Conservation (phyloP, 2,797 vertebrate genomes). For the Leuciscus waleckii region DNA sequence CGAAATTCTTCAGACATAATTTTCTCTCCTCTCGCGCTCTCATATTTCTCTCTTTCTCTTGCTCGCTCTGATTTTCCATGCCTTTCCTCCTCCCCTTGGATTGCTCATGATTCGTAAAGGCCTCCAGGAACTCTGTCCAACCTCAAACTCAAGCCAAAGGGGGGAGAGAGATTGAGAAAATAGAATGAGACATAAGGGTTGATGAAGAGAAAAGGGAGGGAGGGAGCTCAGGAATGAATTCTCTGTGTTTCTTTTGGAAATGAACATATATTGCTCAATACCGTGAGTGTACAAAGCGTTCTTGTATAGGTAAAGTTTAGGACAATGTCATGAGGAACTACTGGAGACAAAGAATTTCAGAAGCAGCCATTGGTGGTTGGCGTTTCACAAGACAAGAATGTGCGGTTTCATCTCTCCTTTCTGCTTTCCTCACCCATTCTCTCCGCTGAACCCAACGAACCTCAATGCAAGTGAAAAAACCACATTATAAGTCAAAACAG, state of each 20-base stretch:
- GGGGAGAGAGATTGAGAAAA: slow-evolving; percentile 40
- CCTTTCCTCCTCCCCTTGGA: slow-evolving; percentile 49
- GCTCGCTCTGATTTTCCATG: slow-evolving; percentile 52
- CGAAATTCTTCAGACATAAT: slow-evolving; percentile 10
- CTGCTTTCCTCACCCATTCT: slow-evolving; percentile 52
- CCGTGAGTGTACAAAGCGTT: slow-evolving; percentile 32
- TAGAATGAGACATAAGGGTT: slow-evolving; percentile 37
- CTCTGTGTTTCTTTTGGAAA: slow-evolving; percentile 81
- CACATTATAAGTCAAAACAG: slow-evolving; percentile 45
- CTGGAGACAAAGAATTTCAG: slow-evolving; percentile 69
- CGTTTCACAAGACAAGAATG: slow-evolving; percentile 80
- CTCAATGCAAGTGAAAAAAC: slow-evolving; percentile 24
- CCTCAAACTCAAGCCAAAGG: slow-evolving; percentile 40
- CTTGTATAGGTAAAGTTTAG: slow-evolving; percentile 19
- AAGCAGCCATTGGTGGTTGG: slow-evolving; percentile 75
- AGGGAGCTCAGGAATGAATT: slow-evolving; percentile 75
- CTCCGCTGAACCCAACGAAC: slow-evolving; percentile 57
- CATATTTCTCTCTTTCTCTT: slow-evolving; percentile 20
- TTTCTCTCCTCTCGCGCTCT: slow-evolving; percentile 18
- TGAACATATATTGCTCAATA: slow-evolving; percentile 71
- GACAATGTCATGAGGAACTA: slow-evolving; percentile 53
- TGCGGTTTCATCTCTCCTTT: slow-evolving; percentile 63
- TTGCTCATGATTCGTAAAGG: slow-evolving; percentile 32
- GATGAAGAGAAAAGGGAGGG: slow-evolving; percentile 35
- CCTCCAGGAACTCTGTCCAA: slow-evolving; percentile 46